Evolutionary conservation across 2,888 invertebrate species (phyloP).

Genomic region (Hyposoter dolosus): DNA sequence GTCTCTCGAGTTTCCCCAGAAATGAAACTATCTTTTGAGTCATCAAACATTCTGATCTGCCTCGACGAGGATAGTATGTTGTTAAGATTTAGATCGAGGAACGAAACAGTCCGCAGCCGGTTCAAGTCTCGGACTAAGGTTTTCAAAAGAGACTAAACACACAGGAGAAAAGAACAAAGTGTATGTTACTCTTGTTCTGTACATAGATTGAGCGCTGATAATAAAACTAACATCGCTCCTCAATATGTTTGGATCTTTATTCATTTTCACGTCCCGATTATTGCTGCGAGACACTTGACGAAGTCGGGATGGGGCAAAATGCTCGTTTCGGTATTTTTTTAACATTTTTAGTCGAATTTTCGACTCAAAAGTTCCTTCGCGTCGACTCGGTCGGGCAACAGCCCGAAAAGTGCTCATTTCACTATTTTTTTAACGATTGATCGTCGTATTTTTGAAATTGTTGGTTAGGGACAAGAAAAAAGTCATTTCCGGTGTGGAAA

Average conservation of each 20-base stretch:
- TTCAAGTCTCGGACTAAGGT: conserved; percentile 1
- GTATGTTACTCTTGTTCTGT: conserved; percentile 55
- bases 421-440: no score
- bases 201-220: conserved; percentile 60
- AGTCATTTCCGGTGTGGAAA: no score
- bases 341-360: no score
- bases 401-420: no score
- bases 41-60: neutral
- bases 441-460: no score
- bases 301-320: no score
- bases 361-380: no score
- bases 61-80: conserved; percentile 16
- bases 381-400: no score
- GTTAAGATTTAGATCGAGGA: conserved; percentile 19
- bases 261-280: neutral
- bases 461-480: no score
- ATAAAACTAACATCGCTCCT: conserved; percentile 55
- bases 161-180: conserved; percentile 19
- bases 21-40: neutral
- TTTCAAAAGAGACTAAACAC: neutral
- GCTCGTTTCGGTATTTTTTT: no score
- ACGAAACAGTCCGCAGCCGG: neutral
- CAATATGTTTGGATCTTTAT: neutral
- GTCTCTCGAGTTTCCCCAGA: neutral
- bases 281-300: neutral